Percentiles rank a stretch among this genome's conserved stretches.
Evolutionary conservation across 2,113 vertebrate genomes (phyloP).

Genomic region (Rhegmatorhina hoffmannsi): DNA sequence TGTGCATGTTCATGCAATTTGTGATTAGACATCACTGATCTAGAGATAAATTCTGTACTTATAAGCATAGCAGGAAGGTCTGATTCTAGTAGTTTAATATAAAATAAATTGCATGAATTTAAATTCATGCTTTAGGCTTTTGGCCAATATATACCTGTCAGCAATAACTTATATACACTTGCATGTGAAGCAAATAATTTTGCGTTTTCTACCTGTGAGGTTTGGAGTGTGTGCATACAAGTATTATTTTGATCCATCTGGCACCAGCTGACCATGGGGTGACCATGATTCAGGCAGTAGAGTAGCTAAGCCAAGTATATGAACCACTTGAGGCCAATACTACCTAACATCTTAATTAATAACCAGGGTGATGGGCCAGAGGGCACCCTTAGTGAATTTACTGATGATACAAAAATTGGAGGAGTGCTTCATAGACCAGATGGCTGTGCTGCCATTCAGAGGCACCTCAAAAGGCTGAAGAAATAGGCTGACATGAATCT

Average conservation of each 20-base stretch:
- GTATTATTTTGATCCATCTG: background rate
- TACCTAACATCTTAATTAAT: background rate
- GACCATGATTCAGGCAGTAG: background rate
- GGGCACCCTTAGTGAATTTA: background rate
- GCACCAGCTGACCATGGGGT: background rate
- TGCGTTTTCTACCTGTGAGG: background rate
- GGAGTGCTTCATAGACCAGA: background rate
- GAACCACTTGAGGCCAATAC: background rate
- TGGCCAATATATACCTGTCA: background rate
- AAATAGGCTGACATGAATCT: background rate
- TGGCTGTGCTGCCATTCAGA: background rate
- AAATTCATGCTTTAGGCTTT: background rate
- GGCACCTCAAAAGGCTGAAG: background rate
- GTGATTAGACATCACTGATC: background rate
- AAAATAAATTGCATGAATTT: background rate
- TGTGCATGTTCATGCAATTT: background rate
- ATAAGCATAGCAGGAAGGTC: background rate
- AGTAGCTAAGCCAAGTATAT: background rate
- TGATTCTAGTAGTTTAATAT: background rate
- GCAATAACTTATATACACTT: background rate
- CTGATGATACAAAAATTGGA: background rate
- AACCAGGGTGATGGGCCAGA: background rate
- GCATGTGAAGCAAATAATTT: background rate
- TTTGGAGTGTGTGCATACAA: fast-evolving
- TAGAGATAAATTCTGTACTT: background rate